Evolutionary conservation across 1,140 invertebrate species (phyloP).

Genomic region (Vanessa tameamea): DNA sequence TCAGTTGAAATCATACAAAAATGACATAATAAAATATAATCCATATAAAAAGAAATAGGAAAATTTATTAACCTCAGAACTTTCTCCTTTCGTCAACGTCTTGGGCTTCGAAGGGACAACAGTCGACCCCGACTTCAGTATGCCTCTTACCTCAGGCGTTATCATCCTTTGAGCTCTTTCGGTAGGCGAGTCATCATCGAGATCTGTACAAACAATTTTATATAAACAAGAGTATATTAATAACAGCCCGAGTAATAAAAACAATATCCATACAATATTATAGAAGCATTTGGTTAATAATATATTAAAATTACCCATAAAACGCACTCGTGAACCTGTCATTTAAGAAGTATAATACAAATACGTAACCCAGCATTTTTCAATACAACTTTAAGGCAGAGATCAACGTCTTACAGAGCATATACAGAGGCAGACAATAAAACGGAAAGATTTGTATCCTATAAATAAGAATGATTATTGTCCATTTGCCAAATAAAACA

Average conservation of each 20-base stretch:
- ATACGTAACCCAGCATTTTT: not conserved
- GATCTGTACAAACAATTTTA: slow-evolving; percentile 48
- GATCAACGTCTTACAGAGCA: not conserved
- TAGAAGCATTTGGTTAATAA: slow-evolving; percentile 4
- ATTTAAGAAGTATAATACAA: not conserved
- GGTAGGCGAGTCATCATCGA: slow-evolving; percentile 71
- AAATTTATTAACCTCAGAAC: slow-evolving; percentile 65
- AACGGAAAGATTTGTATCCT: not conserved
- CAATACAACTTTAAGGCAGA: not conserved
- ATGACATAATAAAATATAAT: too few relatives aligned
- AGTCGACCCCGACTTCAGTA: slow-evolving; percentile 80
- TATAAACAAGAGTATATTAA: not conserved
- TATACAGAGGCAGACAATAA: not conserved
- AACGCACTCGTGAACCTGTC: not conserved
- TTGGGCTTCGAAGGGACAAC: slow-evolving; percentile 67
- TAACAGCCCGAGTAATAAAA: not conserved
- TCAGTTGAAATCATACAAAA: too few relatives aligned
- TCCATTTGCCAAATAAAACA: slow-evolving; percentile 38
- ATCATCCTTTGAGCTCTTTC: slow-evolving; percentile 79
- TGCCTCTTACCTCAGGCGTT: slow-evolving; percentile 78
- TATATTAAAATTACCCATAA: slow-evolving; percentile 7
- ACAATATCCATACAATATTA: not conserved
- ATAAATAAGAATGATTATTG: slow-evolving; percentile 27
- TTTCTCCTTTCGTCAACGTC: slow-evolving; percentile 73
- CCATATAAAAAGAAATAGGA: too few relatives aligned